Conservation (phyloP, 2,888 invertebrate species). For the Mythimna vitellina region DNA sequence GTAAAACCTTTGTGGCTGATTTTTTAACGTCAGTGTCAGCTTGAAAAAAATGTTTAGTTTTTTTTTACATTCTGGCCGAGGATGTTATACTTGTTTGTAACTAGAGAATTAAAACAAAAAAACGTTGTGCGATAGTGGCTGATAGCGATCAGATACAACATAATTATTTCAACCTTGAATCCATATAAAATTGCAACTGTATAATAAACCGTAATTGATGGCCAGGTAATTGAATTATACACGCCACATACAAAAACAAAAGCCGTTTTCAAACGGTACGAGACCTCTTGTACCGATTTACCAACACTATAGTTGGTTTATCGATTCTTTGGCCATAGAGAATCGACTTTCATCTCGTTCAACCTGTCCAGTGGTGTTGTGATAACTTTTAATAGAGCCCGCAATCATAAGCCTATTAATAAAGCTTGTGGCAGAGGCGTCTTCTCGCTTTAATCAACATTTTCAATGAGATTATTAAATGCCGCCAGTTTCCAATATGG, state of each 20-base stretch:
- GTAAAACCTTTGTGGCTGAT: constrained; percentile 38
- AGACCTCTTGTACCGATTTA: neutral
- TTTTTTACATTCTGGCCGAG: neutral
- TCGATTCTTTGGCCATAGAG: constrained; percentile 69
- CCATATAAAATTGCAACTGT: constrained; percentile 55
- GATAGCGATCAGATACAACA: constrained; percentile 48
- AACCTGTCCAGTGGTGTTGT: constrained; percentile 74
- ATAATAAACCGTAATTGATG: constrained; percentile 53
- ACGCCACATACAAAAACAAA: constrained; percentile 48
- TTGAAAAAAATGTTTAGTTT: constrained; percentile 1
- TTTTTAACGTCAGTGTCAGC: constrained; percentile 32
- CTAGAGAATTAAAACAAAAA: constrained; percentile 18
- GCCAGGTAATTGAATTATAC: constrained; percentile 57
- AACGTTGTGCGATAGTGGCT: constrained; percentile 16
- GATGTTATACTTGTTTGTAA: constrained; percentile 10
- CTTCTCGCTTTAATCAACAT: constrained; percentile 83
- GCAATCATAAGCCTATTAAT: constrained; percentile 85
- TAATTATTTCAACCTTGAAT: constrained; percentile 51
- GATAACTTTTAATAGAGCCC: constrained; percentile 81
- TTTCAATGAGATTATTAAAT: constrained; percentile 83
- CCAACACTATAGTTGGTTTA: constrained; percentile 21
- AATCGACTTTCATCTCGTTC: constrained; percentile 72
- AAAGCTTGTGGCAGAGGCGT: constrained; percentile 75
- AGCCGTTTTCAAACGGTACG: constrained; percentile 36
- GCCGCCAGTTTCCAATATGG: constrained; percentile 72